Conservation (phyloP, 1,140 invertebrate genomes). For the Drosophila burlai region DNA sequence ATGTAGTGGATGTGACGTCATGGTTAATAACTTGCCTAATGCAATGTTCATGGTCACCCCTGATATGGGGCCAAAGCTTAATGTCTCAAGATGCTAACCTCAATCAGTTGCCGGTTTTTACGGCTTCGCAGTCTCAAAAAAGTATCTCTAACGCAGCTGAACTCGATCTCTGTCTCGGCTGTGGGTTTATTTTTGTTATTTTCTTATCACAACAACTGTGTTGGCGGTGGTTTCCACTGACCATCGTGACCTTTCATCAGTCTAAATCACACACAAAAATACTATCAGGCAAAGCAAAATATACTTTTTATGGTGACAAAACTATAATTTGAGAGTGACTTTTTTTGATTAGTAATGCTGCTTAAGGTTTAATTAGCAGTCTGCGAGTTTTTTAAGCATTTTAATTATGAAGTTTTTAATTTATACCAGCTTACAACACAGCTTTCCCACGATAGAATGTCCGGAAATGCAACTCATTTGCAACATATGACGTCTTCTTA, state of each 20-base stretch:
- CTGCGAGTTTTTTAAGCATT: not conserved
- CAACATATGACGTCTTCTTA: not conserved
- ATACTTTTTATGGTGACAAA: not conserved
- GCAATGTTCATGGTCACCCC: slow-evolving; percentile 18
- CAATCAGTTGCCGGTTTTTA: slow-evolving; percentile 29
- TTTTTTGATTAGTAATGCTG: not conserved
- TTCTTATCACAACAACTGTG: slow-evolving; percentile 26
- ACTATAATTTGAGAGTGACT: not conserved
- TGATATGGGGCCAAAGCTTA: slow-evolving; percentile 30
- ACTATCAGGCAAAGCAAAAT: not conserved
- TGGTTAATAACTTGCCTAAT: slow-evolving; percentile 28
- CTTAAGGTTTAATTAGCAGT: slow-evolving; percentile 1
- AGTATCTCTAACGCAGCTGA: not conserved
- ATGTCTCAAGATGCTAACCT: slow-evolving; percentile 25
- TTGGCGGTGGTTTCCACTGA: slow-evolving; percentile 36
- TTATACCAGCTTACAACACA: not conserved
- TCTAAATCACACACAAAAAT: not conserved
- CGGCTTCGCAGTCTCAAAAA: slow-evolving; percentile 9
- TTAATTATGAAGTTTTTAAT: not conserved
- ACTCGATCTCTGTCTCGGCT: slow-evolving; percentile 2
- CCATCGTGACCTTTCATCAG: slow-evolving; percentile 39
- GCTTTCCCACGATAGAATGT: not conserved
- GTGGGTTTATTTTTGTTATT: slow-evolving; percentile 19
- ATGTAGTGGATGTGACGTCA: slow-evolving; percentile 57
- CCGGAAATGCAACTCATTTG: not conserved